Conservation (phyloP, 1,140 invertebrate species). For the Ganaspis sp. region DNA sequence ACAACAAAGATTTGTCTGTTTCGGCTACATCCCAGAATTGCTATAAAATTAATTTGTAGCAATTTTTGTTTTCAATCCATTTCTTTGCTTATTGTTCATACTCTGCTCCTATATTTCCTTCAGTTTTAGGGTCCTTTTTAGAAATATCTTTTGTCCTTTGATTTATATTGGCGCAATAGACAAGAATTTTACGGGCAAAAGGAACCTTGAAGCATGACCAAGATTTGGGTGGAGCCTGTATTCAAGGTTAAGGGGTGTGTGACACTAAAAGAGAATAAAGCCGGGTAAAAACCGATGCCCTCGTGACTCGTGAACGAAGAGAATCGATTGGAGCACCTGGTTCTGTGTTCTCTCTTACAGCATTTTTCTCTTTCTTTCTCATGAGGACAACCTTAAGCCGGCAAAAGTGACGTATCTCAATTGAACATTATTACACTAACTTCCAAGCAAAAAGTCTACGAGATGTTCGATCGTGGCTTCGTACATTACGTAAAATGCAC, state of each 20-base stretch:
- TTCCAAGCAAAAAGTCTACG: not conserved
- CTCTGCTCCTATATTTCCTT: too few species aligned
- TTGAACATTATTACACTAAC: not conserved
- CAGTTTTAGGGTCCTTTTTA: not conserved
- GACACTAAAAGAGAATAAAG: constrained; percentile 30
- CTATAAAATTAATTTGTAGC: too few species aligned
- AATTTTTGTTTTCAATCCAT: too few species aligned
- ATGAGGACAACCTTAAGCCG: not conserved
- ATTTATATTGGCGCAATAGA: too few species aligned
- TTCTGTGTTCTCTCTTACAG: not conserved
- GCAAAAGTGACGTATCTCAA: not conserved
- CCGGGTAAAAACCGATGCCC: constrained; percentile 41
- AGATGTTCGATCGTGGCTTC: not conserved
- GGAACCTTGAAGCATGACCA: not conserved
- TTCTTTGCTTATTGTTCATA: too few species aligned
- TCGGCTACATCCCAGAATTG: too few species aligned
- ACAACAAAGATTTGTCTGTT: too few species aligned
- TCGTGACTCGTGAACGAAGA: constrained; percentile 46
- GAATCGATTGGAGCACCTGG: constrained; percentile 44
- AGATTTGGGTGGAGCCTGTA: not conserved
- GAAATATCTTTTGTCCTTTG: too few species aligned
- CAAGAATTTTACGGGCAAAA: not conserved
- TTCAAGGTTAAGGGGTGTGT: constrained; percentile 45
- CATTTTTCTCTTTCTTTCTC: not conserved
- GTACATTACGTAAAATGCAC: constrained; percentile 14